These are phyloP conservation scores for Autographa pulchrina DNA, from an alignment of 2,888 invertebrate genomes.

Conservation along the genomic window DNA sequence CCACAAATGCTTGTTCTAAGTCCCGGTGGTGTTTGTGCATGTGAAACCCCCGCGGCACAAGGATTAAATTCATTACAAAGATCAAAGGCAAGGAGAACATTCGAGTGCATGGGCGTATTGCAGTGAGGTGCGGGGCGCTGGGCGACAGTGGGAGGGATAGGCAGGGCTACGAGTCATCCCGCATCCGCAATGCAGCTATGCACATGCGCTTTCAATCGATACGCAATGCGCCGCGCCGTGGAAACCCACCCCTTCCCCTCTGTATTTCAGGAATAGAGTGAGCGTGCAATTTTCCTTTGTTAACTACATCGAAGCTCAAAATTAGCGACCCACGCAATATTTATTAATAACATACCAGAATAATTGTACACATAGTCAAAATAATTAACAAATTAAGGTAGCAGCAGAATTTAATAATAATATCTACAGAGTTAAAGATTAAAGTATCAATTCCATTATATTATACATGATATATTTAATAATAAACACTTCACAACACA, in stretches of 20 bases:
- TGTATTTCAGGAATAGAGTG: neutral
- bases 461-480: no score
- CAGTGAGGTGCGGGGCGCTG: neutral
- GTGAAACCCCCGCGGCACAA: no score
- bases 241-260: neutral
- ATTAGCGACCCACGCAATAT: no score
- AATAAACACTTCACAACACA: no score
- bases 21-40: no score
- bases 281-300: no score
- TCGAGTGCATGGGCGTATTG: neutral
- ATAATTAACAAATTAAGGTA: neutral
- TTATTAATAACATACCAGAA: no score
- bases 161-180: neutral
- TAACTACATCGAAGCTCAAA: no score
- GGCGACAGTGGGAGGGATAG: neutral
- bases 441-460: neutral
- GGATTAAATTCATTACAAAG: no score
- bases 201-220: slow-evolving; percentile 8
- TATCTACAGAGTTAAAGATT: neutral
- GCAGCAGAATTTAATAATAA: neutral
- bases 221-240: neutral
- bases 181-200: slow-evolving; percentile 1
- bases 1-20: no score
- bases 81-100: no score
- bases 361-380: neutral